These are phyloP conservation scores for Chalcis sispes DNA, from an alignment of 2,888 invertebrate species.

Conservation along the genomic window DNA sequence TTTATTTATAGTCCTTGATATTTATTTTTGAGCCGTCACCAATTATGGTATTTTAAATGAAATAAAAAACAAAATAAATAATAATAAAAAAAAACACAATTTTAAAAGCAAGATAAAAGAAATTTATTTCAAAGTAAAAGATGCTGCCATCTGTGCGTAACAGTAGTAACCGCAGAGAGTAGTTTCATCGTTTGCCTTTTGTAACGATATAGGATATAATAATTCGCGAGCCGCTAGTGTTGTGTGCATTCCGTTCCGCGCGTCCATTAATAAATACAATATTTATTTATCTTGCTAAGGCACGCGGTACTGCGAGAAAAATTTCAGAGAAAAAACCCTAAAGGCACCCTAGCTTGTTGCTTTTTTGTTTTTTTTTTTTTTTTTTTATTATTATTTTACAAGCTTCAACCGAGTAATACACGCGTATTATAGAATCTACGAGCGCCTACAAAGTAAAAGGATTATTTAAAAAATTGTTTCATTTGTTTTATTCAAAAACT, in stretches of 20 bases:
- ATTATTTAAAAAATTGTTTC: slow-evolving; percentile 11
- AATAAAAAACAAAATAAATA: no score
- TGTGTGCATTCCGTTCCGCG: slow-evolving; percentile 9
- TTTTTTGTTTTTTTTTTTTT: no score
- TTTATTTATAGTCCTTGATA: no score
- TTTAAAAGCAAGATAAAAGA: slow-evolving; percentile 1
- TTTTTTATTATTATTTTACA: no score
- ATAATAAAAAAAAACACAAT: no score
- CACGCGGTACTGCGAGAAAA: slow-evolving; percentile 68
- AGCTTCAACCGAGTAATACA: slow-evolving; percentile 34
- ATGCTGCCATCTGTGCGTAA: slow-evolving; percentile 40
- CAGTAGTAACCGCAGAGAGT: slow-evolving; percentile 10
- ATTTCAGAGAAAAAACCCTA: slow-evolving; percentile 64
- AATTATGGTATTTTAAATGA: no score
- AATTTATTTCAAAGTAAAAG: slow-evolving; percentile 38
- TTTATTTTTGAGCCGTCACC: no score
- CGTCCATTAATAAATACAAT: slow-evolving; percentile 39
- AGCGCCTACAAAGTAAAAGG: slow-evolving; percentile 21
- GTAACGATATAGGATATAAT: slow-evolving; percentile 25
- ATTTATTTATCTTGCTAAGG: slow-evolving; percentile 68
- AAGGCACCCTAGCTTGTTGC: slow-evolving; percentile 69
- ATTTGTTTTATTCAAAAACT: slow-evolving; percentile 2
- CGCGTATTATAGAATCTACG: slow-evolving; percentile 27
- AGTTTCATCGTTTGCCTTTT: slow-evolving; percentile 33
- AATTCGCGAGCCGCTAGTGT: slow-evolving; percentile 5